Conservation (phyloP, 2,888 invertebrate species). For the Scaptomyza tumidula region DNA sequence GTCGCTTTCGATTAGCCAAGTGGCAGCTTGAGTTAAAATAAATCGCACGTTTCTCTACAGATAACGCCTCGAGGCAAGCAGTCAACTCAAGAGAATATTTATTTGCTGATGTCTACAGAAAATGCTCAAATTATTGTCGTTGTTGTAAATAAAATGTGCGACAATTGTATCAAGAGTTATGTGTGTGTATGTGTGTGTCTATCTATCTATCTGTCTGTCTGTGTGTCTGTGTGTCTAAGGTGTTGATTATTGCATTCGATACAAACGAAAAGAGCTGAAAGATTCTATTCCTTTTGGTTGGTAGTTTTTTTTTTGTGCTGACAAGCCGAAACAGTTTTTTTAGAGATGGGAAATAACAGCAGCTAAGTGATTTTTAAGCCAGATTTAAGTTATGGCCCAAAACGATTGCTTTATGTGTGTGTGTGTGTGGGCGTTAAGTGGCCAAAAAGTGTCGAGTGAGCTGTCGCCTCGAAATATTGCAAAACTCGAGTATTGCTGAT, state of each 20-base stretch:
- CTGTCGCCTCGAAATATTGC: conserved; percentile 64
- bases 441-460: conserved; percentile 54
- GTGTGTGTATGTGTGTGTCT: conserved; percentile 19
- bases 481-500: conserved; percentile 82
- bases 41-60: conserved; percentile 44
- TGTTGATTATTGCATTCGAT: conserved; percentile 72
- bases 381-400: conserved; percentile 72
- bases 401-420: conserved; percentile 21
- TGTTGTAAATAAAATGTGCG: conserved; percentile 62
- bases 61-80: conserved; percentile 30
- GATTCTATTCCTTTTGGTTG: conserved; percentile 34
- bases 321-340: conserved; percentile 44
- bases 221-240: conserved; percentile 20
- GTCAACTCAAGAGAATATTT: conserved; percentile 29
- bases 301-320: conserved; percentile 57
- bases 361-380: conserved; percentile 77
- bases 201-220: conserved; percentile 2
- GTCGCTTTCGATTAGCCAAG: conserved; percentile 65
- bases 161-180: conserved; percentile 61
- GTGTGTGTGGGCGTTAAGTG: conserved; percentile 66
- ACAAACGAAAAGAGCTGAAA: conserved; percentile 30
- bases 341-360: conserved; percentile 2
- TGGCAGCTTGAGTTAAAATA: conserved; percentile 58
- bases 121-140: conserved; percentile 46
- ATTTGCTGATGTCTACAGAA: conserved; percentile 72